Percentiles rank a stretch among this genome's conserved stretches.
Evolutionary conservation across 2,888 invertebrate species (phyloP).

Genomic region (Meghimatium bilineatum): DNA sequence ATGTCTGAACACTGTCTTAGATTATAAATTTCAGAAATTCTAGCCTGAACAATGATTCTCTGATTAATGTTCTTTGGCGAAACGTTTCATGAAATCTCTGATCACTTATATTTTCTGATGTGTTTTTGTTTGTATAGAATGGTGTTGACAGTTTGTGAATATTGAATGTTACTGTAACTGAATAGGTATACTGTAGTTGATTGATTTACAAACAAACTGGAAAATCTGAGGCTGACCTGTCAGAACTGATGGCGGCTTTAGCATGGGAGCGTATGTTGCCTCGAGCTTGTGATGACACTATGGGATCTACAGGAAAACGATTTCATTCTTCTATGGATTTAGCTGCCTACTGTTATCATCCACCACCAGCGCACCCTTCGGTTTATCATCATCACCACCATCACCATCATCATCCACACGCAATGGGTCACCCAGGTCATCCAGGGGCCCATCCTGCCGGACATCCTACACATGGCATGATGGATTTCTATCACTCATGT

Average conservation of each 20-base stretch:
- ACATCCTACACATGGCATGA: slow-evolving; percentile 91
- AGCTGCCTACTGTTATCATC: slow-evolving; percentile 44
- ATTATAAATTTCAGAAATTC: too few relatives aligned
- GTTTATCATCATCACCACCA: slow-evolving; percentile 30
- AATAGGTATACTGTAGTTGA: too few relatives aligned
- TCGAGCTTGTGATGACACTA: slow-evolving; percentile 52
- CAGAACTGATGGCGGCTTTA: slow-evolving; percentile 22
- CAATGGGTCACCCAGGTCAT: slow-evolving; percentile 21
- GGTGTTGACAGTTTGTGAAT: neutral
- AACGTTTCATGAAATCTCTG: too few relatives aligned
- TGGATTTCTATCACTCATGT: slow-evolving; percentile 89
- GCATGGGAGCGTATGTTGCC: slow-evolving; percentile 45
- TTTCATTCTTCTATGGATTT: slow-evolving; percentile 46
- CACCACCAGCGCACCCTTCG: slow-evolving; percentile 26
- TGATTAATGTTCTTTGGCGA: too few relatives aligned
- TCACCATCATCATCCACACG: slow-evolving; percentile 20
- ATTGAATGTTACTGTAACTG: neutral
- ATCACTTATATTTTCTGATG: too few relatives aligned
- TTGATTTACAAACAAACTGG: too few relatives aligned
- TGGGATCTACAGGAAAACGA: slow-evolving; percentile 62
- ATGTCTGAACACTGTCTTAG: too few relatives aligned
- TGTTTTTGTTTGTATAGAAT: neutral
- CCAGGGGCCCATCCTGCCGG: slow-evolving; percentile 10
- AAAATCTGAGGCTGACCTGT: neutral
- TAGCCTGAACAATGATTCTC: neutral